These are phyloP conservation scores for Scrobipalpa costella DNA, from an alignment of 2,888 invertebrate genomes.

Conservation along the genomic window DNA sequence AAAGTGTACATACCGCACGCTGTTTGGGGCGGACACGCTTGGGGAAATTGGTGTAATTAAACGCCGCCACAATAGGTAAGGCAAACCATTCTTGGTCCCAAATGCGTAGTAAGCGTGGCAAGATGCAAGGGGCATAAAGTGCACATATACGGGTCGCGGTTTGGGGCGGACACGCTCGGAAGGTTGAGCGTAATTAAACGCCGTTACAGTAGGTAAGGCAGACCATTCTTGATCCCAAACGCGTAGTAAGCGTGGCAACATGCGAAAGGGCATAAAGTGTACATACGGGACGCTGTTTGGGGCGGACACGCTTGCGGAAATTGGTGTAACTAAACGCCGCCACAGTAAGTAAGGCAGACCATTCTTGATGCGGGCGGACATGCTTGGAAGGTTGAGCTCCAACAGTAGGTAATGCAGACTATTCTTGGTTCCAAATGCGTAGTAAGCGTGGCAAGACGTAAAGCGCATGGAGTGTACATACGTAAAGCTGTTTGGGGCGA, in stretches of 20 bases:
- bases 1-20: too few relatives aligned
- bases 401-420: too few relatives aligned
- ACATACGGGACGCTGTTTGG: constrained; percentile 27
- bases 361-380: not conserved
- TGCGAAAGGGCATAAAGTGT: constrained; percentile 7
- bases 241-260: constrained; percentile 32
- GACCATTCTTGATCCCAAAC: constrained; percentile 45
- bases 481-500: not conserved
- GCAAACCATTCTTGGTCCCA: too few relatives aligned
- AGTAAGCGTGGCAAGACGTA: not conserved
- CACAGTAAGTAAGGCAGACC: constrained; percentile 42
- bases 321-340: constrained; percentile 59
- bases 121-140: not conserved
- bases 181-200: constrained; percentile 59
- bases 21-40: too few relatives aligned
- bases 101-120: not conserved
- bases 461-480: not conserved
- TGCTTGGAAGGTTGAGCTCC: not conserved
- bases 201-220: constrained; percentile 48
- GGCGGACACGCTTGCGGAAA: not conserved
- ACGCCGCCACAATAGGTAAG: too few relatives aligned
- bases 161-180: too few relatives aligned
- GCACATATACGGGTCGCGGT: not conserved
- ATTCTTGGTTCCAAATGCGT: not conserved
- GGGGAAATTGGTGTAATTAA: constrained; percentile 63